Evolutionary conservation across 2,888 invertebrate species (phyloP).

Genomic region (Drosophila mettleri): DNA sequence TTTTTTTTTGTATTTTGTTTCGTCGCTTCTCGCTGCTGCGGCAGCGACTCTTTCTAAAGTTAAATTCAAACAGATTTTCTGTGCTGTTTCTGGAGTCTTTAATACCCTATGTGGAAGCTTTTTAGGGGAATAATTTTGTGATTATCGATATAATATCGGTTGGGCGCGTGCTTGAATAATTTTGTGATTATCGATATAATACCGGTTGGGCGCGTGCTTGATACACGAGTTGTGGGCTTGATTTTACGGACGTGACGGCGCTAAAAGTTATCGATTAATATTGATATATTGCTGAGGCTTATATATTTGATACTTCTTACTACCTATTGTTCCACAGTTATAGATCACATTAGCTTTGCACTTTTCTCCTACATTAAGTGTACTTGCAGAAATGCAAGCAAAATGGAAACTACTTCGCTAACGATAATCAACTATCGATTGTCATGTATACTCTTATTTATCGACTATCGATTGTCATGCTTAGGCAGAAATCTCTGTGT

Average conservation of each 20-base stretch:
- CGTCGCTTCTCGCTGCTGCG: conserved; percentile 9
- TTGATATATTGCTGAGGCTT: no score
- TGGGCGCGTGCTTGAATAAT: accelerated
- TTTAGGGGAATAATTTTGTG: no score
- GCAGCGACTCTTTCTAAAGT: conserved; percentile 44
- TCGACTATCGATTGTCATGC: neutral
- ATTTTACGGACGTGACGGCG: neutral
- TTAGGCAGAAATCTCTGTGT: neutral
- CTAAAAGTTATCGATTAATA: neutral
- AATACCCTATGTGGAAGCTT: conserved; percentile 25
- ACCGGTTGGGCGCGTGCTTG: neutral
- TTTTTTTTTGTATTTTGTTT: no score
- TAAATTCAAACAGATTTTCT: conserved; percentile 58
- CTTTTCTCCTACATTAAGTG: no score
- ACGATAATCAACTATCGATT: no score
- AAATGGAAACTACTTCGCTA: no score
- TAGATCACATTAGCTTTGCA: no score
- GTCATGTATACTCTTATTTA: no score
- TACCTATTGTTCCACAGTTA: no score
- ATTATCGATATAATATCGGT: neutral
- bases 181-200: neutral
- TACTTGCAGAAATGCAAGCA: no score
- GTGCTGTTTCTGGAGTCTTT: conserved; percentile 5
- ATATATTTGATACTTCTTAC: no score
- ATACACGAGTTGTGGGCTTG: neutral